Evolutionary conservation across 2,797 vertebrate species (phyloP).

Genomic region (Phalloptychus januarius): DNA sequence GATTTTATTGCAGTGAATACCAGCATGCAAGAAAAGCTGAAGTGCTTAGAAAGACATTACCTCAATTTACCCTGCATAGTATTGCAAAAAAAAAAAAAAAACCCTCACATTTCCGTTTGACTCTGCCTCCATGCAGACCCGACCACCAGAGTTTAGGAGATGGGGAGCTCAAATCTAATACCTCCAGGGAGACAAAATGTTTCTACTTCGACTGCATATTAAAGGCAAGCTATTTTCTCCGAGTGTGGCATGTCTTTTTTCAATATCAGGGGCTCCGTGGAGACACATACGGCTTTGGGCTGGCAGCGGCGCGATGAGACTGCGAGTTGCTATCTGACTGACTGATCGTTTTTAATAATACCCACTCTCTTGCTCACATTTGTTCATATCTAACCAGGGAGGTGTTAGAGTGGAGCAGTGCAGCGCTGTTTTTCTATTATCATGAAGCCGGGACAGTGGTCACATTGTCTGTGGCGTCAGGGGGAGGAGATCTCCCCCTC

Average conservation of each 20-base stretch:
- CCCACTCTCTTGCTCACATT: conserved; percentile 41
- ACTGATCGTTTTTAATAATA: conserved; percentile 74
- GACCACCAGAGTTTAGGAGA: conserved; percentile 26
- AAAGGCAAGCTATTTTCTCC: conserved; percentile 55
- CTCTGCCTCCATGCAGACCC: conserved; percentile 37
- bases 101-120: conserved; percentile 29
- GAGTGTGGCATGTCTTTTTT: conserved; percentile 58
- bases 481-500: background rate
- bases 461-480: conserved; percentile 41
- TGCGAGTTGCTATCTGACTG: conserved; percentile 61
- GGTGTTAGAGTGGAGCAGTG: conserved; percentile 30
- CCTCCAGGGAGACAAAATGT: conserved; percentile 29
- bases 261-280: conserved; percentile 52
- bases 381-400: conserved; percentile 60
- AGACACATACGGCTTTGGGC: conserved; percentile 56
- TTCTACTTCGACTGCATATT: conserved; percentile 51
- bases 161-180: conserved; percentile 36
- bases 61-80: conserved; percentile 4
- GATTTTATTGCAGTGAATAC: background rate
- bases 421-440: conserved; percentile 41
- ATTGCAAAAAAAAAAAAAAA: conserved; percentile 5
- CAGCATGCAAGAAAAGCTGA: background rate
- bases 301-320: conserved; percentile 41
- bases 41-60: background rate
- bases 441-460: conserved; percentile 43